Evolutionary conservation across 1,140 invertebrate genomes (phyloP).

Genomic region (Saccostrea cuccullata): DNA sequence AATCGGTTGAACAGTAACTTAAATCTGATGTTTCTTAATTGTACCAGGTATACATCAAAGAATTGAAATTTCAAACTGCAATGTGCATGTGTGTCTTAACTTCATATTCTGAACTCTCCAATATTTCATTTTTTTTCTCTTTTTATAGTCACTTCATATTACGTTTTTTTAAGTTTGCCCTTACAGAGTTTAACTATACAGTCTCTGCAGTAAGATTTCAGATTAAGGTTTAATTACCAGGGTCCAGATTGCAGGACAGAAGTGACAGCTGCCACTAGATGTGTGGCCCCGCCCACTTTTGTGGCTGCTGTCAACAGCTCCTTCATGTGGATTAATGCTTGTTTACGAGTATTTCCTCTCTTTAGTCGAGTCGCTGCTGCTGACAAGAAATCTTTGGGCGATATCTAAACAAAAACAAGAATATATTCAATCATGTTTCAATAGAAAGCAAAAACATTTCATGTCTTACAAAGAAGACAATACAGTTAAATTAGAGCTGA

Average conservation of each 20-base stretch:
- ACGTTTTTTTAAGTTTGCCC: too few relatives aligned
- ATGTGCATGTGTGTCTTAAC: too few relatives aligned
- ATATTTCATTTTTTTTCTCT: too few relatives aligned
- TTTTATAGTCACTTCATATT: too few relatives aligned
- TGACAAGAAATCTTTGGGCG: constrained; percentile 72
- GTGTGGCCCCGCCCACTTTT: constrained; percentile 74
- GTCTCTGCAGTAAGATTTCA: too few relatives aligned
- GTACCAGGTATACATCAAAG: too few relatives aligned
- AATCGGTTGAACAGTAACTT: too few relatives aligned
- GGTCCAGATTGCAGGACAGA: constrained; percentile 76
- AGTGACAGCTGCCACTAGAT: constrained; percentile 76
- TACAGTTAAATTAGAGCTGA: not conserved
- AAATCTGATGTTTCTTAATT: too few relatives aligned
- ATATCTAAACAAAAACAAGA: constrained; percentile 64
- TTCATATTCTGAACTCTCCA: too few relatives aligned
- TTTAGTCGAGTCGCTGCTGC: constrained; percentile 71
- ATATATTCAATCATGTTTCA: not conserved
- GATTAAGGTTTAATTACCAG: constrained; percentile 63
- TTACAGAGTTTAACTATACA: too few relatives aligned
- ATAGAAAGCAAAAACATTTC: not conserved
- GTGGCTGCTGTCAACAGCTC: constrained; percentile 75
- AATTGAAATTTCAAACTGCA: too few relatives aligned
- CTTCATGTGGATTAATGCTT: constrained; percentile 76
- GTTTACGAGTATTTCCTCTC: constrained; percentile 72
- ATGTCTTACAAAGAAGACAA: not conserved